These are phyloP conservation scores for Elephas maximus DNA, from an alignment of 2,113 vertebrate species.

Conservation along the genomic window DNA sequence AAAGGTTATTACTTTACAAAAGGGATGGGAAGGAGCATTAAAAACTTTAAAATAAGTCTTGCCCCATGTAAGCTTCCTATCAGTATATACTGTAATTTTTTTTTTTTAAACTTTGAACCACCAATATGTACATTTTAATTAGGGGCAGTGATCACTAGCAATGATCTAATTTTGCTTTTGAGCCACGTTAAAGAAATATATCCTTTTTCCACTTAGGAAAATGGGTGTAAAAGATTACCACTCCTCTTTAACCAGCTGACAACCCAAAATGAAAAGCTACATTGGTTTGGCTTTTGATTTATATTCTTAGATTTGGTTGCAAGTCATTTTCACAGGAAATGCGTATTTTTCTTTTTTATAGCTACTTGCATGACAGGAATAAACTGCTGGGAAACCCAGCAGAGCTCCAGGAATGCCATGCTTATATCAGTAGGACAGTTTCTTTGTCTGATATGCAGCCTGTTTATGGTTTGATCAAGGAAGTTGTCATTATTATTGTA, in stretches of 20 bases:
- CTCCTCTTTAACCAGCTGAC: neutral
- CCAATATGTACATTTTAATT: neutral
- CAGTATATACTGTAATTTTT: neutral
- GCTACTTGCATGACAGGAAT: neutral
- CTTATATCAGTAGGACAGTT: neutral
- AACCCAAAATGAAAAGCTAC: neutral
- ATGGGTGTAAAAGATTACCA: neutral
- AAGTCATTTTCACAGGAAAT: slow-evolving; percentile 21
- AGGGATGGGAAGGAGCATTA: neutral
- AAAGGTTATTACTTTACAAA: neutral
- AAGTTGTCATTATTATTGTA: slow-evolving; percentile 51
- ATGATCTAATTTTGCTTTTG: slow-evolving; percentile 21
- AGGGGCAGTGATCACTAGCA: neutral
- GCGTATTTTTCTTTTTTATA: slow-evolving; percentile 15
- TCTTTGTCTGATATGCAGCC: neutral
- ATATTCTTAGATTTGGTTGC: slow-evolving; percentile 46
- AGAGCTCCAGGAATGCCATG: neutral
- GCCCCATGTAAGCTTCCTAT: neutral
- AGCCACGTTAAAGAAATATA: neutral
- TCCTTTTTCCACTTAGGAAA: neutral
- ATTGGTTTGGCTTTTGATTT: slow-evolving; percentile 51
- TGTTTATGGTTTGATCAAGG: slow-evolving; percentile 4
- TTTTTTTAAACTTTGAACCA: neutral
- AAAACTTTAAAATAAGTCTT: neutral
- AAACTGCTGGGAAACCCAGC: neutral